phyloP scores from a whole-genome alignment of 2,113 vertebrate genomes.

The Nematolebias whitei region DNA sequence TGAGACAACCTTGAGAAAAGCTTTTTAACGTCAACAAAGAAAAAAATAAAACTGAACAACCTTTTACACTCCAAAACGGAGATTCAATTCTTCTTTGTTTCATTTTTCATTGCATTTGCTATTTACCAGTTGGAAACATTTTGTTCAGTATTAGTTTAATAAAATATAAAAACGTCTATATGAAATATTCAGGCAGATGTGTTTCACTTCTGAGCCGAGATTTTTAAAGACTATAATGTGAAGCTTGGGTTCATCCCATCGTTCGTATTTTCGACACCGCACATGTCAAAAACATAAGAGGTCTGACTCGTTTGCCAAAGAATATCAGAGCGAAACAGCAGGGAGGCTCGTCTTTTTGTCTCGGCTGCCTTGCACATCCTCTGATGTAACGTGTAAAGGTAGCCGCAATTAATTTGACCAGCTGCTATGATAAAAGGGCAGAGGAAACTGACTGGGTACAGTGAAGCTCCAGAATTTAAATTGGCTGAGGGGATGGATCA shows the following conservation, averaged over 20 bases:
- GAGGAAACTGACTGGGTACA: constrained; percentile 28
- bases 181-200: constrained; percentile 10
- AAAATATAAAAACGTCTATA: background rate
- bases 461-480: constrained; percentile 47
- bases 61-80: background rate
- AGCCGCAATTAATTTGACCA: constrained; percentile 45
- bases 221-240: constrained; percentile 23
- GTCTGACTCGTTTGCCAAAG: constrained; percentile 15
- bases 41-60: background rate
- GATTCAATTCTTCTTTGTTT: background rate
- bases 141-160: background rate
- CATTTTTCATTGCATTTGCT: background rate
- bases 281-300: constrained; percentile 8
- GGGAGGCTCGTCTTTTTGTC: constrained; percentile 25
- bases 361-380: constrained; percentile 1
- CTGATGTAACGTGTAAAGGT: constrained; percentile 51
- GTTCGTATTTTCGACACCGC: background rate
- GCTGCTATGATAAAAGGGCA: constrained; percentile 45
- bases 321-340: constrained; percentile 37
- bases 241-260: background rate
- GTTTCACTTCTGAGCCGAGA: constrained; percentile 21
- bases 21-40: background rate
- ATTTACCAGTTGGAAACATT: background rate
- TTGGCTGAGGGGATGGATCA: constrained; percentile 32
- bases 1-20: constrained; percentile 3